Conservation (phyloP, 2,888 invertebrate genomes). For the Brachycybe producta region DNA sequence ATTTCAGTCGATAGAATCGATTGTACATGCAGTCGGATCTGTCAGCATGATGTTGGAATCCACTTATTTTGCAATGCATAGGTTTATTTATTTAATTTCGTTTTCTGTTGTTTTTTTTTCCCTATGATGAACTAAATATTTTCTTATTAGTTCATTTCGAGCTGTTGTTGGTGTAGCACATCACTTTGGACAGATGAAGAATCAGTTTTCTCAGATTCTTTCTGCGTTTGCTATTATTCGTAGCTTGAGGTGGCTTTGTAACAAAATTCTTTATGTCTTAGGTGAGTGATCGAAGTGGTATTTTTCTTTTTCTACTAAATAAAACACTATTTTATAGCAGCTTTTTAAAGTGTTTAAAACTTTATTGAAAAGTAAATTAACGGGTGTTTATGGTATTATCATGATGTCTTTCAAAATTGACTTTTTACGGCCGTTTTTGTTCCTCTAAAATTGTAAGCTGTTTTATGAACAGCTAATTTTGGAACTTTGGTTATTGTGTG, state of each 20-base stretch:
- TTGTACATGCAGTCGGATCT: slow-evolving; percentile 81
- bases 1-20: slow-evolving; percentile 85
- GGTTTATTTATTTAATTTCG: slow-evolving; percentile 15
- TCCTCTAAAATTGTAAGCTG: no score
- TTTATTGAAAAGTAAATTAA: no score
- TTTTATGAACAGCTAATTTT: no score
- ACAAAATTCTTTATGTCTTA: slow-evolving; percentile 54
- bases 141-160: slow-evolving; percentile 61
- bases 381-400: no score
- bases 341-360: no score
- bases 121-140: background rate
- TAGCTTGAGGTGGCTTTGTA: slow-evolving; percentile 64
- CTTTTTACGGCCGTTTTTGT: background rate
- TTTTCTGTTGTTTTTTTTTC: background rate
- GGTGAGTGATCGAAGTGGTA: slow-evolving; percentile 38
- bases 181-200: slow-evolving; percentile 71
- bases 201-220: slow-evolving; percentile 73
- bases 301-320: slow-evolving; percentile 22
- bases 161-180: slow-evolving; percentile 93
- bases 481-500: no score
- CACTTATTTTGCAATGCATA: slow-evolving; percentile 82
- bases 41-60: slow-evolving; percentile 94
- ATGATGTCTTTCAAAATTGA: background rate
- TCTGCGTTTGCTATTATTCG: slow-evolving; percentile 72
- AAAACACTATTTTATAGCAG: no score